These are phyloP conservation scores for Hybognathus amarus DNA, from an alignment of 2,797 vertebrate genomes.

Conservation along the genomic window DNA sequence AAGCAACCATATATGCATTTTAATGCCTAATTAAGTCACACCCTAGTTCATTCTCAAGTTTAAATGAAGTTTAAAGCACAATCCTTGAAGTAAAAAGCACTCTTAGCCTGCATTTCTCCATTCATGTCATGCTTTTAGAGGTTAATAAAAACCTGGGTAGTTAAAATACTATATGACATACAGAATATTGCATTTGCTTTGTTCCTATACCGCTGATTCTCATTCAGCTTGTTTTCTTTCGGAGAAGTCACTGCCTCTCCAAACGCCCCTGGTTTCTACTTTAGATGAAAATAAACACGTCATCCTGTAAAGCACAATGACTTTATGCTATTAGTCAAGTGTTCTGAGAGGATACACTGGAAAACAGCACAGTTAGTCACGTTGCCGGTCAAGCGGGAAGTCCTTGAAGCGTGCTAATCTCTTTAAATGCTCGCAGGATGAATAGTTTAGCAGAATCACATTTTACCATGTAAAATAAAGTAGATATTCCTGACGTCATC, in stretches of 20 bases:
- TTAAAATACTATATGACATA: neutral
- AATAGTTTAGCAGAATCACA: conserved; percentile 25
- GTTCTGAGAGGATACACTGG: conserved; percentile 4
- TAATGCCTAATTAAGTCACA: neutral
- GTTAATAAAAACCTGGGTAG: neutral
- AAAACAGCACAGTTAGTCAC: conserved; percentile 40
- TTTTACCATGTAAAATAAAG: conserved; percentile 3
- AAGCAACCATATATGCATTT: neutral
- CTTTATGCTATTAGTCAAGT: conserved; percentile 21
- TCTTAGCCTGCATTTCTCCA: neutral
- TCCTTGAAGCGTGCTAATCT: conserved; percentile 37
- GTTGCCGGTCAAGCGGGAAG: conserved; percentile 42
- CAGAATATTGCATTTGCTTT: neutral
- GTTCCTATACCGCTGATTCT: neutral
- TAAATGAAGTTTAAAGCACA: neutral
- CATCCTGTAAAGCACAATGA: conserved; percentile 21
- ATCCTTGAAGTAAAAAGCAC: neutral
- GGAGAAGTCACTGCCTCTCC: neutral
- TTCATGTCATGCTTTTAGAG: neutral
- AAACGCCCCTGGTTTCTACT: conserved; percentile 30
- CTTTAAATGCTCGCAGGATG: conserved; percentile 36
- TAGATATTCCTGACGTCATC: neutral
- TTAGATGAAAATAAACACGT: conserved; percentile 20
- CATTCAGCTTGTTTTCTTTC: neutral
- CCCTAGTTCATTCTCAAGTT: neutral